Evolutionary conservation across 2,797 vertebrate genomes (phyloP).

Genomic region (Triplophysa yarkandensis): DNA sequence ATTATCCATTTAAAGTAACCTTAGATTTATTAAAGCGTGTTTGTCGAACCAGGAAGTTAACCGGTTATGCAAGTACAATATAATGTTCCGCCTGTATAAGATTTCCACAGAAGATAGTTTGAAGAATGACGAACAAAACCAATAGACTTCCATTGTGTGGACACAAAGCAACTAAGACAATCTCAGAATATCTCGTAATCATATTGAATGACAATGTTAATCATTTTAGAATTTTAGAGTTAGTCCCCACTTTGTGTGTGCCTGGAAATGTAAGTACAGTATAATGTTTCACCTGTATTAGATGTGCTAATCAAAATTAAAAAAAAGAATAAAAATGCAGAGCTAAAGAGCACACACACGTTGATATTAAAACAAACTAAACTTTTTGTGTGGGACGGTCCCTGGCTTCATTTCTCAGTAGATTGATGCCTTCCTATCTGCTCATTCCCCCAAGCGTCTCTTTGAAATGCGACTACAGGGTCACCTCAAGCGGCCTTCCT

Average conservation of each 20-base stretch:
- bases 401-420: constrained; percentile 6
- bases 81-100: background rate
- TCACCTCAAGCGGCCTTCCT: constrained; percentile 32
- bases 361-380: background rate
- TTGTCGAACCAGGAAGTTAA: background rate
- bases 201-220: no score
- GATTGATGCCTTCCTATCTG: constrained; percentile 1
- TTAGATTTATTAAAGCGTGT: no score
- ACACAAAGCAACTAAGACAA: no score
- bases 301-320: constrained; percentile 17
- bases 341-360: background rate
- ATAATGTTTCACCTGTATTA: background rate
- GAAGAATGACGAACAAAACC: no score
- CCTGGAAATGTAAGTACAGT: background rate
- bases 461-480: constrained; percentile 40
- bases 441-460: constrained; percentile 14
- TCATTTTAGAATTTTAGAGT: no score
- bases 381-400: background rate
- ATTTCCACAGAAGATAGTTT: no score
- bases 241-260: no score
- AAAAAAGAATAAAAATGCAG: background rate
- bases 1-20: no score
- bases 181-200: no score
- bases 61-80: background rate
- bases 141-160: no score